A percentile compares a stretch with the other conserved stretches of the same genome.
phyloP scores from a whole-genome alignment of 2,113 vertebrate species.

The Hypanus sabinus region DNA sequence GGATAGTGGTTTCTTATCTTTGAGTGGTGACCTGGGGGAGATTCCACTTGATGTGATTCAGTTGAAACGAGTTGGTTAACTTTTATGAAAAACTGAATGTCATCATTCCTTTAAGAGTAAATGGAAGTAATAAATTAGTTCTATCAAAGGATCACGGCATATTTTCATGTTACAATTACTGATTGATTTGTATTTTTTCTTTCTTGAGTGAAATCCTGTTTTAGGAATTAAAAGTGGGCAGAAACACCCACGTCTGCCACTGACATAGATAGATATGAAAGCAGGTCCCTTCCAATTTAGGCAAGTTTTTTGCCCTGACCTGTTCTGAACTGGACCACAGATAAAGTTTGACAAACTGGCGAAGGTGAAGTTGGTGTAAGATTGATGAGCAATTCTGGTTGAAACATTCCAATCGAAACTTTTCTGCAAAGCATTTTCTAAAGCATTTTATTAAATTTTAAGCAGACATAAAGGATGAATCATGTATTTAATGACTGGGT shows the following conservation, averaged over 20 bases:
- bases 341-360: not conserved
- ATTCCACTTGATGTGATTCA: not conserved
- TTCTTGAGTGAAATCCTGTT: not conserved
- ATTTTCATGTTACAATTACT: not conserved
- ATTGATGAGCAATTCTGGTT: not conserved
- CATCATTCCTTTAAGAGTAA: not conserved
- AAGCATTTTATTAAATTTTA: not conserved
- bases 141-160: not conserved
- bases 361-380: not conserved
- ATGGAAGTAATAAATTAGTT: not conserved
- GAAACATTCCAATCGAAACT: not conserved
- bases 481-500: slow-evolving; percentile 2
- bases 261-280: not conserved
- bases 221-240: not conserved
- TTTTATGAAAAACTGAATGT: not conserved
- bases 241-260: not conserved
- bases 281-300: not conserved
- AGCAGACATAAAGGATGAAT: slow-evolving; percentile 13
- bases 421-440: not conserved
- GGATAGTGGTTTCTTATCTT: not conserved
- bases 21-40: not conserved
- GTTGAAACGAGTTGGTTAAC: too few relatives aligned
- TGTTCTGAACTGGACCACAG: not conserved
- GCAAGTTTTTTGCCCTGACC: not conserved
- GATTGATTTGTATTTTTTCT: not conserved